Evolutionary conservation across 1,140 invertebrate genomes (phyloP).

Genomic region (Grapholita molesta): DNA sequence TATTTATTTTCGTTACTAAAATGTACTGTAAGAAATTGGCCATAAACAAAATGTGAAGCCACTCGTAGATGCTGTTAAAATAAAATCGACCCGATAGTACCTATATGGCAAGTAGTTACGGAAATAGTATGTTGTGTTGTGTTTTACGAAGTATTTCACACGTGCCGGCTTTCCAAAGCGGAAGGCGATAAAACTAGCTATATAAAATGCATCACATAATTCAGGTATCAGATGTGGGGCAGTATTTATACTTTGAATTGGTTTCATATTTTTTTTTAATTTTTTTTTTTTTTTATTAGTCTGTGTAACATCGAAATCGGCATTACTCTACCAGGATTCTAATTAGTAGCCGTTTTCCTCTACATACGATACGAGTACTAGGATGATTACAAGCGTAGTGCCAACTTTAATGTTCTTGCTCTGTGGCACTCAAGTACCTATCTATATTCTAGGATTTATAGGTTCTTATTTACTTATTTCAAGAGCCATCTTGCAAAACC

Average conservation of each 20-base stretch:
- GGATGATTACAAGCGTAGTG: too few relatives aligned
- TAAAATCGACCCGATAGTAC: too few relatives aligned
- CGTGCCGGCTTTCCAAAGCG: slow-evolving; percentile 28
- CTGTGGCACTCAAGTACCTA: too few relatives aligned
- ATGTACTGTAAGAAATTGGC: neutral
- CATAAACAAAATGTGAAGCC: neutral
- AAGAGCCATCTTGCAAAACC: too few relatives aligned
- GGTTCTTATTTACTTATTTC: too few relatives aligned
- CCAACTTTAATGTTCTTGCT: too few relatives aligned
- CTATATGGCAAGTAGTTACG: neutral
- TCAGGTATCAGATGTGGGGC: neutral
- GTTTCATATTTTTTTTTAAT: neutral
- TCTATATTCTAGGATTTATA: too few relatives aligned
- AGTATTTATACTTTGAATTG: neutral
- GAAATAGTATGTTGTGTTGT: slow-evolving; percentile 24
- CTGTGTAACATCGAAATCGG: too few relatives aligned
- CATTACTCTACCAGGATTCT: too few relatives aligned
- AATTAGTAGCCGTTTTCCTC: too few relatives aligned
- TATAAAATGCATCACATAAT: neutral
- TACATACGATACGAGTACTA: too few relatives aligned
- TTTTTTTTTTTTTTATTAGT: neutral
- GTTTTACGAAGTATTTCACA: slow-evolving; percentile 33
- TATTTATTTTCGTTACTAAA: neutral
- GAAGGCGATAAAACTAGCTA: neutral
- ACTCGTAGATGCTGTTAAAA: neutral